Percentiles rank a stretch among this genome's conserved stretches.
These are phyloP conservation scores for Capitella teleta DNA, from an alignment of 1,140 invertebrate genomes.

Conservation along the genomic window DNA sequence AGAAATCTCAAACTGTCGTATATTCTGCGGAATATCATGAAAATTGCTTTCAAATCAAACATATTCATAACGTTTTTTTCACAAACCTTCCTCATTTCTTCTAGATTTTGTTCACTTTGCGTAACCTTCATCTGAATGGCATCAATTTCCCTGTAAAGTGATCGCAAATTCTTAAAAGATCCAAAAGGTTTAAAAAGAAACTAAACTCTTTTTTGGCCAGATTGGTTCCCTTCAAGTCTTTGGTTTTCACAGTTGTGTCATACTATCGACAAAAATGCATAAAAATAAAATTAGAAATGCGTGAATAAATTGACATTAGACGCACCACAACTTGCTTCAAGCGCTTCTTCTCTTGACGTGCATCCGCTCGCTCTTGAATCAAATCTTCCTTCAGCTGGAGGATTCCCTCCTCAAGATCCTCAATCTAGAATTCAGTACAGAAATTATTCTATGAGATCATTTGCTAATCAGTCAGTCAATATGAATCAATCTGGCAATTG, in stretches of 20 bases:
- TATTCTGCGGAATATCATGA: conserved; percentile 21
- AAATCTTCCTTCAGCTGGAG: conserved; percentile 38
- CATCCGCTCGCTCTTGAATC: conserved; percentile 35
- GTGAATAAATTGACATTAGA: neutral
- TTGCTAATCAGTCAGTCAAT: neutral
- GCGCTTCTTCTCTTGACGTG: conserved; percentile 31
- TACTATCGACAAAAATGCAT: conserved; percentile 19
- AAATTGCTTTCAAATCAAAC: neutral
- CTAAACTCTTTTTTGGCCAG: conserved; percentile 34
- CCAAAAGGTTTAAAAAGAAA: no score
- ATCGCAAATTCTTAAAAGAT: no score
- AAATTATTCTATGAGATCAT: no score
- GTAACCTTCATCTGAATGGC: conserved; percentile 19
- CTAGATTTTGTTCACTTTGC: conserved; percentile 27
- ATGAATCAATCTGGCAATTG: neutral
- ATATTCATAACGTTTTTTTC: neutral
- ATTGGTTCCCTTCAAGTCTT: conserved; percentile 28
- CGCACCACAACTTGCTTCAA: conserved; percentile 31
- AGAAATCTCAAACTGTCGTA: conserved; percentile 26
- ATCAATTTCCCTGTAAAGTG: conserved; percentile 27
- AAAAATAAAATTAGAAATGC: neutral
- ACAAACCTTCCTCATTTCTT: conserved; percentile 24
- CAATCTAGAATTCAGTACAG: conserved; percentile 32
- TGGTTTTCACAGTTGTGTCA: conserved; percentile 30
- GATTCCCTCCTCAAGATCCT: conserved; percentile 37